Conservation (phyloP, 2,797 vertebrate species). For the Parotocinclus haroldoi region DNA sequence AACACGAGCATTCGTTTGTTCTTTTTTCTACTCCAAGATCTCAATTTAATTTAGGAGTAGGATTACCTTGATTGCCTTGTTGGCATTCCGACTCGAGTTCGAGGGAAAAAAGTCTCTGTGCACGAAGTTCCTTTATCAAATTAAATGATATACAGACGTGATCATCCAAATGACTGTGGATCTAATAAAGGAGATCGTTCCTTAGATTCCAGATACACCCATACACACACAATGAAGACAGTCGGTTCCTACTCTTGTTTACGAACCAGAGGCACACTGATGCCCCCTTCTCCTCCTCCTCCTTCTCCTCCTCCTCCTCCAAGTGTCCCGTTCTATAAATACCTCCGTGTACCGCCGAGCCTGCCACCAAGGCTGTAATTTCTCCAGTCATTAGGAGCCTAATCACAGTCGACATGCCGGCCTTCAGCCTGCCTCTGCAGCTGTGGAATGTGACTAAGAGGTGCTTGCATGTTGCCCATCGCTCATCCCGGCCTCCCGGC, state of each 20-base stretch:
- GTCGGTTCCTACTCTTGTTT: background rate
- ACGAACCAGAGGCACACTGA: conserved; percentile 9
- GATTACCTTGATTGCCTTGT: too few relatives aligned
- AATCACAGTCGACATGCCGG: conserved; percentile 65
- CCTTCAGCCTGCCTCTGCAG: conserved; percentile 58
- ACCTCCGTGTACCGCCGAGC: conserved; percentile 46
- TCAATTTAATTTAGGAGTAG: too few relatives aligned
- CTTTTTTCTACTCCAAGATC: too few relatives aligned
- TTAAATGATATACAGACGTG: too few relatives aligned
- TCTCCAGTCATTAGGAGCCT: conserved; percentile 62
- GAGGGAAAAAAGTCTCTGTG: too few relatives aligned
- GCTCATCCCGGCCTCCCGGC: conserved; percentile 11
- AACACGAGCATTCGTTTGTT: too few relatives aligned
- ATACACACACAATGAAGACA: background rate
- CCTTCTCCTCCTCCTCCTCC: conserved; percentile 32
- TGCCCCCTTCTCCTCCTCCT: conserved; percentile 6
- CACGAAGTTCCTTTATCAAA: too few relatives aligned
- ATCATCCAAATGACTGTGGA: too few relatives aligned
- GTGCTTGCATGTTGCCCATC: conserved; percentile 16
- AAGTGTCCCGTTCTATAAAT: conserved; percentile 57
- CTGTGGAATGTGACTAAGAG: conserved; percentile 57
- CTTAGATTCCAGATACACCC: too few relatives aligned
- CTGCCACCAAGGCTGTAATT: conserved; percentile 64
- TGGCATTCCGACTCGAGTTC: too few relatives aligned
- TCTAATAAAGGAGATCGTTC: too few relatives aligned